Evolutionary conservation across 2,797 vertebrate species (phyloP).

Genomic region (Nyctibius grandis): DNA sequence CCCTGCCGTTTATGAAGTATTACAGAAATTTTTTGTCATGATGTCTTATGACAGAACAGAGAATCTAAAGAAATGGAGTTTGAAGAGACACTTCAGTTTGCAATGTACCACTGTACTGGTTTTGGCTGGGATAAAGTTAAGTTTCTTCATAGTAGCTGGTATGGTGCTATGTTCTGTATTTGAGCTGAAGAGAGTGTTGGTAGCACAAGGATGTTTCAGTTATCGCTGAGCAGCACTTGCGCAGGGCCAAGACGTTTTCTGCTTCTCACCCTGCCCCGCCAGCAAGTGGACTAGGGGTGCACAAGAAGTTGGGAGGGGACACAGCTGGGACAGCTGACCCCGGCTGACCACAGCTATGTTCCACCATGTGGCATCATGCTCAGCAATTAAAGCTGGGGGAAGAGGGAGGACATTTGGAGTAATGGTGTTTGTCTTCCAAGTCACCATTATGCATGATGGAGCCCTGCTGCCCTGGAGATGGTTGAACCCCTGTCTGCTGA

Average conservation of each 20-base stretch:
- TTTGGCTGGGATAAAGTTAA: background rate
- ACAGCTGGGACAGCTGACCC: background rate
- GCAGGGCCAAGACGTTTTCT: background rate
- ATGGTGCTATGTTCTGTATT: background rate
- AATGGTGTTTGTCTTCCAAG: rapidly evolving
- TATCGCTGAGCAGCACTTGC: too few species aligned
- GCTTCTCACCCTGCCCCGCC: background rate
- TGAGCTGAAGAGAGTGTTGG: background rate
- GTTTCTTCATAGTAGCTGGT: background rate
- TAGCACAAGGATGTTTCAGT: background rate
- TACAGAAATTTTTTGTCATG: background rate
- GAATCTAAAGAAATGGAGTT: background rate
- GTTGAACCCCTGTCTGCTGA: background rate
- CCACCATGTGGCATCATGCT: rapidly evolving
- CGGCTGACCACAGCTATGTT: background rate
- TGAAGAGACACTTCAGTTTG: background rate
- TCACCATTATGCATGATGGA: rapidly evolving
- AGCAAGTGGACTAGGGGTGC: rapidly evolving
- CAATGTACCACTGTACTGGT: rapidly evolving
- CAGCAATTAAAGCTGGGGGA: background rate
- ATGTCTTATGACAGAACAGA: background rate
- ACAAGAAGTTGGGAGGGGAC: background rate
- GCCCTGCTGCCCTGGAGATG: background rate
- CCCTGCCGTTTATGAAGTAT: background rate
- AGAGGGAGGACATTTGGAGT: rapidly evolving